These are phyloP conservation scores for Drosophila picticornis DNA, from an alignment of 2,888 invertebrate species.

Conservation along the genomic window DNA sequence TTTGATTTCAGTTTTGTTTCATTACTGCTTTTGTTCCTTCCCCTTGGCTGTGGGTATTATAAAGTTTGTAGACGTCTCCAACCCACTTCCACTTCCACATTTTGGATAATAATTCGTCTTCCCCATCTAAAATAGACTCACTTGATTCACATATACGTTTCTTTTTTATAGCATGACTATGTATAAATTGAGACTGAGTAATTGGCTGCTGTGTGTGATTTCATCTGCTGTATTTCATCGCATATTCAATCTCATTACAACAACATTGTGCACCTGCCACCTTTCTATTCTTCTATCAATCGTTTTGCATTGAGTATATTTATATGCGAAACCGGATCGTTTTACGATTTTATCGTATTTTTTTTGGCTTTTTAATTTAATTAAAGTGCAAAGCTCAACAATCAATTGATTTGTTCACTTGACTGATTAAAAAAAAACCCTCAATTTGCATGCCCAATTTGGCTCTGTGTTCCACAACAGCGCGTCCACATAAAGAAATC, in stretches of 20 bases:
- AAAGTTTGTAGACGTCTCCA: background rate
- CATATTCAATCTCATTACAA: background rate
- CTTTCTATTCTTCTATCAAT: background rate
- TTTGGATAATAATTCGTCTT: no score
- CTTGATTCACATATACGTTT: background rate
- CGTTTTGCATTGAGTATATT: background rate
- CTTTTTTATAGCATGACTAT: background rate
- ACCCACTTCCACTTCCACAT: background rate
- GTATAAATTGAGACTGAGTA: background rate
- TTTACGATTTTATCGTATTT: background rate
- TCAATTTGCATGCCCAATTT: background rate
- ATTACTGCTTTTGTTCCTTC: background rate
- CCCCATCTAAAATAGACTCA: background rate
- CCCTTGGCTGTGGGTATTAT: background rate
- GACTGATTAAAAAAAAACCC: background rate
- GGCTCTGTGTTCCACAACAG: slow-evolving; percentile 57
- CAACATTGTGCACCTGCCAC: slow-evolving; percentile 13
- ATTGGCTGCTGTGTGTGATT: background rate
- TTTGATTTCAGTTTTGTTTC: background rate
- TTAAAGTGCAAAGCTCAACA: slow-evolving; percentile 5
- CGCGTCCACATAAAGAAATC: slow-evolving; percentile 43
- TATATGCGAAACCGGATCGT: background rate
- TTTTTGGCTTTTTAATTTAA: slow-evolving; percentile 8
- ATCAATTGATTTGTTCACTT: slow-evolving; percentile 4
- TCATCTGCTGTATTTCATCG: background rate